Percentiles rank a stretch among this genome's conserved stretches.
Evolutionary conservation across 2,797 vertebrate genomes (phyloP).

Genomic region (Netta rufina): DNA sequence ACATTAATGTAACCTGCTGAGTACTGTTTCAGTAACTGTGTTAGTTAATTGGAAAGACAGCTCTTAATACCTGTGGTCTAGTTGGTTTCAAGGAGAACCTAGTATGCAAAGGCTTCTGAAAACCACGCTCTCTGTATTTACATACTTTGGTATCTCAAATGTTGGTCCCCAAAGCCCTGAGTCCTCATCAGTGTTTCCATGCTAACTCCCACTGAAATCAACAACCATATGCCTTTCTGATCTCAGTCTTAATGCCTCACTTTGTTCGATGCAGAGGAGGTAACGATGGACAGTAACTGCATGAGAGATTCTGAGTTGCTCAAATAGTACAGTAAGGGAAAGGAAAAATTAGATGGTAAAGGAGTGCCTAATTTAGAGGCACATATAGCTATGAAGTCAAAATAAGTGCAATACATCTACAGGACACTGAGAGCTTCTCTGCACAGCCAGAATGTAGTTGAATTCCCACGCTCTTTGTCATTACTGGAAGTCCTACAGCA

Average conservation of each 20-base stretch:
- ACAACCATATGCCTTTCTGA: neutral
- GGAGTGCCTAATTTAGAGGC: neutral
- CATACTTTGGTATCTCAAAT: neutral
- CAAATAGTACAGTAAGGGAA: neutral
- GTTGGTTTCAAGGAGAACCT: neutral
- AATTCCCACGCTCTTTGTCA: neutral
- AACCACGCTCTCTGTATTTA: neutral
- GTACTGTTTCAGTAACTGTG: neutral
- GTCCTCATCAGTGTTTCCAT: neutral
- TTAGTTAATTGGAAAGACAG: neutral
- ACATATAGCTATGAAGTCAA: neutral
- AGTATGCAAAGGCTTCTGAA: neutral
- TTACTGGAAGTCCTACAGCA: neutral
- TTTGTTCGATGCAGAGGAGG: neutral
- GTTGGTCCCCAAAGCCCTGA: neutral
- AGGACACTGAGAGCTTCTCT: neutral
- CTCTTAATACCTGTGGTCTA: neutral
- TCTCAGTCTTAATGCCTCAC: neutral
- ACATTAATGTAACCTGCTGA: neutral
- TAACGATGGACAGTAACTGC: neutral
- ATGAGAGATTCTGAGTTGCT: neutral
- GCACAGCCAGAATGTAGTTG: neutral
- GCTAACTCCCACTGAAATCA: neutral
- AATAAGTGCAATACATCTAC: neutral
- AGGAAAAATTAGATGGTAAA: neutral